Evolutionary conservation across 2,888 invertebrate genomes (phyloP).

Genomic region (Arge pagana): DNA sequence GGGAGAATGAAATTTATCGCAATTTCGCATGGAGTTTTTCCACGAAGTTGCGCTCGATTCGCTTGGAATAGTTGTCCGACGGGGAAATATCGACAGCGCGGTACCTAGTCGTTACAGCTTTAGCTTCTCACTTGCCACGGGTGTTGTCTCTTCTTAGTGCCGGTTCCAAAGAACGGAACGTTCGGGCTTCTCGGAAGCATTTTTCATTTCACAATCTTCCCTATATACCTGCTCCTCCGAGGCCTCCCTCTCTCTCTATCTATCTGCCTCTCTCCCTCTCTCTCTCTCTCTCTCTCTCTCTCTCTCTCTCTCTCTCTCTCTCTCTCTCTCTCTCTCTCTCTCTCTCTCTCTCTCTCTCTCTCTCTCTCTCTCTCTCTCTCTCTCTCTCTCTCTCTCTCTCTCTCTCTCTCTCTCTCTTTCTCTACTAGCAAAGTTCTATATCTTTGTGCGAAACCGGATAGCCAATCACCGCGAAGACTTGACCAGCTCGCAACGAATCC

Average conservation of each 20-base stretch:
- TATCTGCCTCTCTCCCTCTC: constrained; percentile 17
- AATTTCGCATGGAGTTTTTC: neutral
- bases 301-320: constrained; percentile 13
- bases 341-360: constrained; percentile 12
- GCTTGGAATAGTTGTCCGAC: neutral
- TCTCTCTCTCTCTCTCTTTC: too few relatives aligned
- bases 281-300: constrained; percentile 9
- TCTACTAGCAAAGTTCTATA: too few relatives aligned
- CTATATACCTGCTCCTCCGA: neutral
- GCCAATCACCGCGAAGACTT: too few relatives aligned
- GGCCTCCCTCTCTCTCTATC: too few relatives aligned
- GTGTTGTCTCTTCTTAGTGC: too few relatives aligned
- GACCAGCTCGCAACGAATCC: too few relatives aligned
- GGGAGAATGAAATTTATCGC: neutral
- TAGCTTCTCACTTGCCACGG: neutral
- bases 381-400: too few relatives aligned
- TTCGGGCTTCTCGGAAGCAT: constrained; percentile 16
- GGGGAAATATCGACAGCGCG: neutral
- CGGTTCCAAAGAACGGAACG: too few relatives aligned
- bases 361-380: too few relatives aligned
- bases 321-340: constrained; percentile 18
- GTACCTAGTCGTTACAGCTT: neutral
- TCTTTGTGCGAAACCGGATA: too few relatives aligned
- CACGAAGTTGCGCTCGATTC: neutral
- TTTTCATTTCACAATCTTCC: constrained; percentile 21